phyloP scores from a whole-genome alignment of 2,113 vertebrate species.

The Formicarius rufipectus region DNA sequence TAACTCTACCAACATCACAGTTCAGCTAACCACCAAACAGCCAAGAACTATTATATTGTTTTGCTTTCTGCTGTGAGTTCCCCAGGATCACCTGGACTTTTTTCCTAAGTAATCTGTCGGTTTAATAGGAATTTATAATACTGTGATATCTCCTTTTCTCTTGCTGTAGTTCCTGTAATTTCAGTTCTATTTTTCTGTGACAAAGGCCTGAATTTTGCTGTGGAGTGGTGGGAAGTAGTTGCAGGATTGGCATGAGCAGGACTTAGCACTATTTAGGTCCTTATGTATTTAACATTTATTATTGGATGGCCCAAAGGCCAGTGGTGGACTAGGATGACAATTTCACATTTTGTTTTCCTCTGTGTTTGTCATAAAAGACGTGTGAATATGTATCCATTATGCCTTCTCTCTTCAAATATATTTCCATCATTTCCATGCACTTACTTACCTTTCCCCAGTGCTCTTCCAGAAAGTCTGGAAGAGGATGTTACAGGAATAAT shows the following conservation, averaged over 20 bases:
- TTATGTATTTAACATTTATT: background rate
- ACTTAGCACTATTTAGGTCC: background rate
- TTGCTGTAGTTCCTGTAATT: background rate
- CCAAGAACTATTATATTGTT: background rate
- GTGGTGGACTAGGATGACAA: background rate
- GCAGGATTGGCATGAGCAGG: background rate
- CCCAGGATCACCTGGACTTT: background rate
- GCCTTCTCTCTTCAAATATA: background rate
- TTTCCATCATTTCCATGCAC: background rate
- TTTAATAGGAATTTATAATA: background rate
- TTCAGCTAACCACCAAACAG: background rate
- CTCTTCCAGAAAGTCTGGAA: background rate
- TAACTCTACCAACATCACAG: background rate
- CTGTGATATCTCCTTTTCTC: background rate
- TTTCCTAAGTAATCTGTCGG: fast-evolving
- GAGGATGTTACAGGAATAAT: background rate
- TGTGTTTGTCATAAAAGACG: background rate
- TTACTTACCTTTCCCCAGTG: background rate
- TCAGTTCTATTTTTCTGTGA: background rate
- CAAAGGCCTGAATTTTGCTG: background rate
- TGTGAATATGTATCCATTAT: background rate
- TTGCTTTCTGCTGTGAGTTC: background rate
- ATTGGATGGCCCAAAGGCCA: background rate
- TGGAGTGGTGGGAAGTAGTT: background rate
- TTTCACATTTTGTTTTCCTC: background rate